Evolutionary conservation across 64 coral and sea anemone genomes (phyloP), one percentile per base, ranked within the genome.

Genomic region (Stichodactyla mertensii): DNA sequence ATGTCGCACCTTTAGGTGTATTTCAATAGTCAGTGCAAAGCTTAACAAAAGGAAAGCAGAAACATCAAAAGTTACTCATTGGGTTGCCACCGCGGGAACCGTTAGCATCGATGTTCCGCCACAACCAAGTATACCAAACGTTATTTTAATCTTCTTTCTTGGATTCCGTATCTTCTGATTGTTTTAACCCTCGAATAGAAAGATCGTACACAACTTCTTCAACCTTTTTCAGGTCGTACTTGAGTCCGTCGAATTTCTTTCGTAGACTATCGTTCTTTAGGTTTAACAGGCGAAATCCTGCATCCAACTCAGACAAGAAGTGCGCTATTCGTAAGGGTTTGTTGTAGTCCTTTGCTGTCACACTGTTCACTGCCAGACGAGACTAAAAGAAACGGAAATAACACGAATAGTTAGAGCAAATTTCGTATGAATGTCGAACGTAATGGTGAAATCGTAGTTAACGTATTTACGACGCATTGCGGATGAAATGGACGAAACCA

Each of bases 131-230:
- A 31, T 23, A 31, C 11, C 12, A 66, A n/a, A 66, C 19, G 19
- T 66, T 66, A 66, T 74, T 74, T 31, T 69, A 69, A 74, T 74
- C 69, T 74, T 74, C 69, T 12, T n/a, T 11, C 69, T 74, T 74
- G 7, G 69, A 9, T 6, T 4, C 69, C 24, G 23, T 23, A 4
- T 74, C 69, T 31, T 74, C 69, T 23, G 83, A 16, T 51, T 88
- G 94, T 55, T 87, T 98, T 45, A 94, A 85, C 82, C 96, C 92
- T 31, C 96, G 57, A 55, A 98, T 98, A 16, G 90, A 92, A 36
- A 98, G 90, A 55, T 98, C 96, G 74, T 98, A 98, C 27, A 98
- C 96, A 16, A 98, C 92, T 86, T 92, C 96, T 82, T 98, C 96
- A 80, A 94, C 89, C 87, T 98, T 98, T 80, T 98, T 98, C 19